Percentiles rank a stretch among this genome's conserved stretches.
phyloP scores from a whole-genome alignment of 2,888 invertebrate species.

The Rhagonycha lutea region DNA sequence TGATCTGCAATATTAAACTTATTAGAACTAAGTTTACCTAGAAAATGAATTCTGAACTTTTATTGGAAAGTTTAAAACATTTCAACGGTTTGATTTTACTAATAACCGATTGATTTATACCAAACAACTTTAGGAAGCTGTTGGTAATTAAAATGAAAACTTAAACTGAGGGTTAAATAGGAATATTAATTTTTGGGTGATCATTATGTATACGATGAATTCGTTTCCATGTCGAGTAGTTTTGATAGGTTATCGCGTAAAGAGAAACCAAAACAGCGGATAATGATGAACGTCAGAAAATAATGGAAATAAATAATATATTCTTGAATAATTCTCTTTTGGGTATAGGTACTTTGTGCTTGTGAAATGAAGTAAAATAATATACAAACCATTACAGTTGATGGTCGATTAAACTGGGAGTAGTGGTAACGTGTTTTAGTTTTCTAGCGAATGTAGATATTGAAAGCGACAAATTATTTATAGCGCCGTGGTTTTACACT shows the following conservation, averaged over 20 bases:
- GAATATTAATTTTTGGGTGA: not conserved
- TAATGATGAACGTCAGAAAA: conserved; percentile 22
- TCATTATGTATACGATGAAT: conserved; percentile 12
- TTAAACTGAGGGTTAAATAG: not conserved
- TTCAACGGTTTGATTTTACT: not conserved
- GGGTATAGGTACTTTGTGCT: conserved; percentile 24
- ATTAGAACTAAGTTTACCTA: not conserved
- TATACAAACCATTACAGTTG: conserved; percentile 17
- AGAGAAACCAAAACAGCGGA: conserved; percentile 15
- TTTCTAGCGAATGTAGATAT: conserved; percentile 6
- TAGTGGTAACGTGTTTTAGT: conserved; percentile 11
- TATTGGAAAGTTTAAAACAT: not conserved
- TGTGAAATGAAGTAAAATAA: conserved; percentile 28
- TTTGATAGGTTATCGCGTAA: conserved; percentile 16
- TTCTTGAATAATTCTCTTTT: conserved; percentile 29
- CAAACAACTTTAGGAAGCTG: no score
- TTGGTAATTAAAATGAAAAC: not conserved
- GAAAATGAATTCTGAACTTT: not conserved
- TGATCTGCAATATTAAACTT: not conserved
- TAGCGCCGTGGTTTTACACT: not conserved
- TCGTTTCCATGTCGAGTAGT: conserved; percentile 13
- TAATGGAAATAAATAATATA: conserved; percentile 26
- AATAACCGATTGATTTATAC: no score
- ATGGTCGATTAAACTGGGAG: conserved; percentile 17
- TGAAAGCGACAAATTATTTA: conserved; percentile 9